Evolutionary conservation across 2,888 invertebrate genomes (phyloP), one percentile per base, ranked within the genome.

Genomic region (Agrenia bidenticulata): DNA sequence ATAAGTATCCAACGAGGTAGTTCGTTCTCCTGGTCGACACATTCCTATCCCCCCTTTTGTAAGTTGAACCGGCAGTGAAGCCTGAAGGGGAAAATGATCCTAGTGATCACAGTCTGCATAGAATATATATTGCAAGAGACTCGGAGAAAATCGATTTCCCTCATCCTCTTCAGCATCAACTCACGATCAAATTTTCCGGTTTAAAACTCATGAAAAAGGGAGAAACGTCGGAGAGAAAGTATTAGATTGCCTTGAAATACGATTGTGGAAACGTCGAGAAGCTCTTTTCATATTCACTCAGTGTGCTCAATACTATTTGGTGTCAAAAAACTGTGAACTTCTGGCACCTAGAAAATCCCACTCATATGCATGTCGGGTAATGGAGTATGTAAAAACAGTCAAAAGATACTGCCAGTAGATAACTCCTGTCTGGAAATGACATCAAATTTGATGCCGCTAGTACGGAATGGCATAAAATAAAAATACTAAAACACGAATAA

Each of bases 171-270:
- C 45, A 42, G 49, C 42, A 59, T 49, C 23, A 49, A 49, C 59
- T 59, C 45, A 42, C 24, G n/a, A 56, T 63, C 50, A 45, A 56
- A 63, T 63, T 63, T 63, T 56, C 63, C 63, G 55, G 49, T 63
- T 61, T 27, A 56, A 63, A 63, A 55, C 32, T 56, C 63, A 56
- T 63, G 27, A 56, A 63, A 56, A 27, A 17, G 24, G 42, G 32
- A 23, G 42, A 57, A 57, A 57, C 41, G 41, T 57, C 19, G 15
- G 19, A 21, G 21, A 57, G 57, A 57, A 41, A 21, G 57, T 41
- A 57, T 55, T 55, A 24, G 15, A 55, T 39, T 57, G 39, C 57
- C 42, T 24, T 55, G 26, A 41, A 57, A 57, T 57, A 57, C 41
- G 57, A 57, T 57, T 57, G 57, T 57, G 57, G 57, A 57, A n/a